These are phyloP conservation scores for Nymphicus hollandicus DNA, from an alignment of 2,113 vertebrate genomes.

Conservation along the genomic window DNA sequence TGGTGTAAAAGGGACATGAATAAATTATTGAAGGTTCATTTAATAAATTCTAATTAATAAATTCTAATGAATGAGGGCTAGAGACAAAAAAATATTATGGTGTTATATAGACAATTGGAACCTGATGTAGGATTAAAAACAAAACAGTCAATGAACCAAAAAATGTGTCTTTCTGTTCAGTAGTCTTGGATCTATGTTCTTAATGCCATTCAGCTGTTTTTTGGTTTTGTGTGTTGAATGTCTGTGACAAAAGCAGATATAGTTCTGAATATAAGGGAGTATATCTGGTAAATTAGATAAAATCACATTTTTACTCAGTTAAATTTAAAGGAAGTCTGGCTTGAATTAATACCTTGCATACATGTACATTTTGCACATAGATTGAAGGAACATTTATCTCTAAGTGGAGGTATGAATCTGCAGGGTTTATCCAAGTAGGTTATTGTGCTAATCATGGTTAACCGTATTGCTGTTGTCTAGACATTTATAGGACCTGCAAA, in stretches of 20 bases:
- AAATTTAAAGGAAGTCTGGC: neutral
- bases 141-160: neutral
- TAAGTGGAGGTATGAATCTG: neutral
- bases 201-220: neutral
- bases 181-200: neutral
- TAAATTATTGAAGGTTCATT: neutral
- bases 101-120: neutral
- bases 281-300: neutral
- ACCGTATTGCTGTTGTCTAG: neutral
- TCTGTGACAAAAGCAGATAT: neutral
- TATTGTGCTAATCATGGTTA: neutral
- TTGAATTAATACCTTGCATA: neutral
- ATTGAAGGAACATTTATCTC: neutral
- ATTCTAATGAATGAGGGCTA: neutral
- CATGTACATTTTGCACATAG: neutral
- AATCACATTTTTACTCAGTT: neutral
- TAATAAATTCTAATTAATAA: too few relatives aligned
- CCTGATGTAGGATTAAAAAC: neutral
- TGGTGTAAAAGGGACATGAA: neutral
- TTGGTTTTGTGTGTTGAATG: neutral
- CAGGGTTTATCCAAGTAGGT: neutral
- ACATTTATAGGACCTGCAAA: neutral
- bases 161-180: neutral
- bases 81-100: neutral
- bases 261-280: neutral